Evolutionary conservation across 2,797 vertebrate species (phyloP), one percentile per base, ranked within the genome.

Genomic region (Dendrocincla tyrannina): DNA sequence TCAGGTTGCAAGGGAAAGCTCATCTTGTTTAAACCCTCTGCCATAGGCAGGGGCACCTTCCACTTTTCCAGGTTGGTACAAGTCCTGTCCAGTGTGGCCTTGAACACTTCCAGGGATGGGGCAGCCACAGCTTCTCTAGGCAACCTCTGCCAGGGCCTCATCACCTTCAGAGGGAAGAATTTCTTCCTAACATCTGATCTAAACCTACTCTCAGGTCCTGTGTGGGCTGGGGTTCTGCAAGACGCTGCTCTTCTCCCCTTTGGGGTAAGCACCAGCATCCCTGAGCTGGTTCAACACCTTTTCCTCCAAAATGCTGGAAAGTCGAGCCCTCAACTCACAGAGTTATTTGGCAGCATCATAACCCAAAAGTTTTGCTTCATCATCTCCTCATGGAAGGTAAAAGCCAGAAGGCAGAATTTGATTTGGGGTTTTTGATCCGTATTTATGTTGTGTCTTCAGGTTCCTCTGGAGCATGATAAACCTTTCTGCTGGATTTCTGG

Each of bases 11-110:
- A 78, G 11, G 44, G 39, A 72, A 66, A 72, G 20, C 37, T 72
- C 52, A 23, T 19, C 14, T 27, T 30, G n/a, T 23, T 39, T n/a
- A 15, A 25, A 33, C 4, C 8, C 32, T 20, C 50, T 63, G 37
- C n/a, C 11, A 11, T 7, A 17, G 42, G 50, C n/a, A 39, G 72
- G 28, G 5, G 50, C 64, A 70, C 2, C 20, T 56, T 22, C 37
- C 39, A 64, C 44, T 19, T 4, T 1, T 0, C n/a, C 50, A 52
- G 24, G 5, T 0, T 44, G 19, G 24, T 64, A n/a, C 58, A 39
- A 33, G 10, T 17, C 42, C 28, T 3, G 3, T 33, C 50, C 58
- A 52, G 0, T 2, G 13, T 13, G 28, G 19, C 20, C 28, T 15
- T 32, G 56, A 14, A 4, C 64, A 18, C 13, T 46, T 27, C 24